A percentile compares a stretch with the other conserved stretches of the same genome.
phyloP scores from a whole-genome alignment of 2,888 invertebrate species.

The Xylocampa areola region DNA sequence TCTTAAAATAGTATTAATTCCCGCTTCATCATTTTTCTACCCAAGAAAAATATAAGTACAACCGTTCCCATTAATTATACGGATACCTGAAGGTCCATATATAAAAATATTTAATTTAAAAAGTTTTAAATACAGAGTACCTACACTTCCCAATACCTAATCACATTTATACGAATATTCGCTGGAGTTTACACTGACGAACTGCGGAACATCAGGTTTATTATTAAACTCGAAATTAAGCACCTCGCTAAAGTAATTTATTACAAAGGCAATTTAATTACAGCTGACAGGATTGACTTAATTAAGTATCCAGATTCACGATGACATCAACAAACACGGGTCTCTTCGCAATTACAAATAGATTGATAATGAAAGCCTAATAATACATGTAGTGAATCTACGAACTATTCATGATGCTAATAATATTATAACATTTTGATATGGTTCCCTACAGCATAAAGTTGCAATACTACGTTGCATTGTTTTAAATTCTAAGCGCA shows the following conservation, averaged over 20 bases:
- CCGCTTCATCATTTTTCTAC: no score
- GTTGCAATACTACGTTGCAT: conserved; percentile 53
- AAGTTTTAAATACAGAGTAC: background rate
- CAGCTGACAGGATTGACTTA: conserved; percentile 43
- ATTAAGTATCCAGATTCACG: conserved; percentile 48
- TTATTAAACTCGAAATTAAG: conserved; percentile 49
- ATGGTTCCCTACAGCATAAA: conserved; percentile 17
- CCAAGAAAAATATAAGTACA: no score
- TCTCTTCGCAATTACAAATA: conserved; percentile 36
- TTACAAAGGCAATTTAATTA: conserved; percentile 55
- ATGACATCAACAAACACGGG: conserved; percentile 38
- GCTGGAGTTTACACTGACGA: conserved; percentile 9
- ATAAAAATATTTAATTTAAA: background rate
- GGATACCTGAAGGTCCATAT: no score
- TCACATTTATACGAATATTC: background rate
- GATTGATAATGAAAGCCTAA: conserved; percentile 29
- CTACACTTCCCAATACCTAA: background rate
- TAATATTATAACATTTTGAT: conserved; percentile 1
- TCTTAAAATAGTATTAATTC: no score
- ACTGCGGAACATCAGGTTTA: conserved; percentile 39
- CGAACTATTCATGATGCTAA: conserved; percentile 18
- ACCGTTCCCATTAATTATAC: no score
- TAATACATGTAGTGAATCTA: conserved; percentile 10
- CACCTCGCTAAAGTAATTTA: conserved; percentile 48
- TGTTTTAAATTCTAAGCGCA: conserved; percentile 72